Conservation (phyloP, 2,113 vertebrate genomes). For the Cephalopterus ornatus region DNA sequence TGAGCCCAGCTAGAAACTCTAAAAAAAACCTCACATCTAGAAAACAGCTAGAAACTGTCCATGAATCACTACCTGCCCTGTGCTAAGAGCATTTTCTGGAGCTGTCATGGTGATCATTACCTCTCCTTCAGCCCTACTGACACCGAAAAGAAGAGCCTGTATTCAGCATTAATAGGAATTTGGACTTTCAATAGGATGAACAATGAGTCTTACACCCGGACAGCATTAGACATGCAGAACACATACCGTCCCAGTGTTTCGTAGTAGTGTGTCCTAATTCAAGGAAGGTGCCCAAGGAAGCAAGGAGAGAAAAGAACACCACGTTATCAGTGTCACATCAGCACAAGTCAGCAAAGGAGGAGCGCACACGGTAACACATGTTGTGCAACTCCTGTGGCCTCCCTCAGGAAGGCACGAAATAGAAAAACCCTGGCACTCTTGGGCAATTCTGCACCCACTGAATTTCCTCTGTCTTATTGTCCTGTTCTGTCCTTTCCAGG, state of each 20-base stretch:
- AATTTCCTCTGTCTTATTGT: background rate
- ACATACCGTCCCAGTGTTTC: constrained; percentile 81
- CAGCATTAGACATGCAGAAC: background rate
- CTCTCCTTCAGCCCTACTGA: background rate
- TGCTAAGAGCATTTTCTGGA: background rate
- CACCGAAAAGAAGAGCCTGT: background rate
- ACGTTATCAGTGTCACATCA: constrained; percentile 15
- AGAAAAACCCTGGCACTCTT: background rate
- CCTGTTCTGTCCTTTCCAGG: background rate
- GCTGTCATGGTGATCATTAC: background rate
- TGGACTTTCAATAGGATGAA: background rate
- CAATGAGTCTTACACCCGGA: background rate
- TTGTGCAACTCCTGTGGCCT: background rate
- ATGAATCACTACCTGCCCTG: background rate
- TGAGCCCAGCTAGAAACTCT: background rate
- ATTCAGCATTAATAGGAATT: background rate
- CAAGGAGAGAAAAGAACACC: constrained; percentile 59
- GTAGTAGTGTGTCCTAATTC: constrained; percentile 81
- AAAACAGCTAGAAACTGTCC: background rate
- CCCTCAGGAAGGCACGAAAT: background rate
- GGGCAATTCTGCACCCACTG: background rate
- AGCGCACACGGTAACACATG: background rate
- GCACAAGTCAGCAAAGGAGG: background rate
- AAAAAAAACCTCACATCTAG: background rate
- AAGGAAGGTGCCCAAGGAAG: constrained; percentile 25